phyloP scores from a whole-genome alignment of 2,113 vertebrate genomes.

The Holacanthus passer region DNA sequence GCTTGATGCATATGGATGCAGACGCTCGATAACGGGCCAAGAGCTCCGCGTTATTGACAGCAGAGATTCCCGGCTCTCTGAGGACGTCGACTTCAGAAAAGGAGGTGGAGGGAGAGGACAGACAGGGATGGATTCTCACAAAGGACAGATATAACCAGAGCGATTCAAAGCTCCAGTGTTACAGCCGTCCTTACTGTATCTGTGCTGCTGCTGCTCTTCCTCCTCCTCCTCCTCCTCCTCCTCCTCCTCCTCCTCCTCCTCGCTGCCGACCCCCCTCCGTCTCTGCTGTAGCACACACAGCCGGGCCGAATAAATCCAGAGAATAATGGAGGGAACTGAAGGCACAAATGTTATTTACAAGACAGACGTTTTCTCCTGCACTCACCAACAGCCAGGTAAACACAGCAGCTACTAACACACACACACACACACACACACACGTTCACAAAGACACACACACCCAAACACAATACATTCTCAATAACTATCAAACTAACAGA shows the following conservation, averaged over 20 bases:
- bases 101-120: conserved; percentile 2
- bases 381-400: conserved; percentile 25
- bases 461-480: conserved; percentile 29
- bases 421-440: neutral
- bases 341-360: conserved; percentile 53
- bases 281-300: conserved; percentile 20
- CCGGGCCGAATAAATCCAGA: conserved; percentile 45
- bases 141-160: conserved; percentile 35
- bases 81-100: conserved; percentile 24
- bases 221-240: neutral
- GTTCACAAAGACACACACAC: neutral
- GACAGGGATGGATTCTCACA: conserved; percentile 15
- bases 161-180: conserved; percentile 28
- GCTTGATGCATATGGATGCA: conserved; percentile 69
- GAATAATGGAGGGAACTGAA: conserved; percentile 26
- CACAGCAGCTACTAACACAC: neutral
- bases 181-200: conserved; percentile 30
- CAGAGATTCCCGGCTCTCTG: conserved; percentile 22
- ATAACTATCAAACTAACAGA: conserved; percentile 34
- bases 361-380: conserved; percentile 29
- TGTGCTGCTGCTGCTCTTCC: neutral
- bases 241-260: neutral
- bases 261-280: neutral
- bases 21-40: conserved; percentile 64
- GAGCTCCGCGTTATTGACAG: conserved; percentile 63